Base-by-base conservation (phyloP, 2,888 invertebrate species). In the Diplazon laetatorius region DNA sequence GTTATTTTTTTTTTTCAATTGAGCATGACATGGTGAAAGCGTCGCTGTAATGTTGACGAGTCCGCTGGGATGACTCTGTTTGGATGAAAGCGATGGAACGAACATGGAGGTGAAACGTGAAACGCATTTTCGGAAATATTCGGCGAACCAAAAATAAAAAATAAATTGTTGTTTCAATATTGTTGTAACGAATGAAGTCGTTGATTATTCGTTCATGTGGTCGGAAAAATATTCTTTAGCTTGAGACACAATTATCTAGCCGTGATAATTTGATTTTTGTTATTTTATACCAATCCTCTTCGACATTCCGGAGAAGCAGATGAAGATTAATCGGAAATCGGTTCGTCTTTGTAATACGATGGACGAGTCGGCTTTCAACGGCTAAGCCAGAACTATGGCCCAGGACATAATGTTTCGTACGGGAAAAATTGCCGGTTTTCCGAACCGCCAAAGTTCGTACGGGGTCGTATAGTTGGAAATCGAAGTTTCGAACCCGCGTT, bases 1-100 rank as follows among this genome's bases (percentile, higher is more conserved):
- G 79, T 79, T n/a, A n/a, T n/a, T n/a, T n/a, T n/a, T n/a, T n/a
- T n/a, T 81, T 81, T 81, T 80, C 79, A 75, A 80, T 80, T 70
- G 52, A 72, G 48, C 77, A 57, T 68, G 75, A 80, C 70, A 72
- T 63, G 42, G 55, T 37, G 39, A 69, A 44, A 48, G 71, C 72
- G 48, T 48, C 63, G 22, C 35, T 50, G 57, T 69, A 69, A 75
- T 72, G 52, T 71, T 70, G 52, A 57, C 65, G 37, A 69, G 59
- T 62, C 76, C 77, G 50, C 42, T 46, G 75, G 70, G 66, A 75
- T 63, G 12, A 18, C 6, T 44, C 52, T 25, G 62, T 74, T 70
- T 39, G 52, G 35, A 14, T n/a, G 66, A 25, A 60, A 42, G 37
- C 16, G 9, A 48, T 62, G 18, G 44, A 35, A 35, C 42, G 70